phyloP scores from a whole-genome alignment of 64 coral and sea anemone species.

The Actinia tenebrosa region DNA sequence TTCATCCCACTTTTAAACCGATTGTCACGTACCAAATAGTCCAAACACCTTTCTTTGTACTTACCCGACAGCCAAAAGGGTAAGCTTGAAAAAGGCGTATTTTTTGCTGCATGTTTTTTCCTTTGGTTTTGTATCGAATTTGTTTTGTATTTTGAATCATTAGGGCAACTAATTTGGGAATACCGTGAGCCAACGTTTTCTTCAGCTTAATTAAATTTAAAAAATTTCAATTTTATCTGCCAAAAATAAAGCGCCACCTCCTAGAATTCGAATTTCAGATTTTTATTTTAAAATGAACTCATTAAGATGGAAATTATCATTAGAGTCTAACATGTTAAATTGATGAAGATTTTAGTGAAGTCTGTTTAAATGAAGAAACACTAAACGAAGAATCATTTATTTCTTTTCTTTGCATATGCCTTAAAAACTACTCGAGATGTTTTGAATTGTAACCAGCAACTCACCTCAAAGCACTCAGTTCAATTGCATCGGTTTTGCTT shows the following conservation, averaged over 20 bases:
- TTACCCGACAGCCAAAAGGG: too few species aligned
- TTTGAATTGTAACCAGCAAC: neutral
- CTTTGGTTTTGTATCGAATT: neutral
- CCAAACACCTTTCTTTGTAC: too few species aligned
- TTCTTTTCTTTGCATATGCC: too few species aligned
- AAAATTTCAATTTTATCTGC: neutral
- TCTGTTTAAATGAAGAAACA: too few species aligned
- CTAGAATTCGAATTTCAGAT: neutral
- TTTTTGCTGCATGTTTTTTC: too few species aligned
- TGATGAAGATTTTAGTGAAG: too few species aligned
- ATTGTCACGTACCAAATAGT: neutral
- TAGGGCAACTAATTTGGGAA: neutral
- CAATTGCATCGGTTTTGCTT: slow-evolving; percentile 49
- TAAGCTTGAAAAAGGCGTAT: too few species aligned
- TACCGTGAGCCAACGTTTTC: neutral
- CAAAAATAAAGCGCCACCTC: neutral
- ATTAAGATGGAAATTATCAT: neutral
- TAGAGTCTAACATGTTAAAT: neutral
- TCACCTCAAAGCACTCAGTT: slow-evolving; percentile 55
- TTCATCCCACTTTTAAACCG: neutral
- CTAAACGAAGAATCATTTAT: too few species aligned
- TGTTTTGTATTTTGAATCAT: too few species aligned
- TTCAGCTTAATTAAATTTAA: neutral
- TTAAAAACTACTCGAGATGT: too few species aligned
- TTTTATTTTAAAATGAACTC: neutral